phyloP scores from a whole-genome alignment of 1,140 invertebrate genomes.

The Drosophila repleta region DNA sequence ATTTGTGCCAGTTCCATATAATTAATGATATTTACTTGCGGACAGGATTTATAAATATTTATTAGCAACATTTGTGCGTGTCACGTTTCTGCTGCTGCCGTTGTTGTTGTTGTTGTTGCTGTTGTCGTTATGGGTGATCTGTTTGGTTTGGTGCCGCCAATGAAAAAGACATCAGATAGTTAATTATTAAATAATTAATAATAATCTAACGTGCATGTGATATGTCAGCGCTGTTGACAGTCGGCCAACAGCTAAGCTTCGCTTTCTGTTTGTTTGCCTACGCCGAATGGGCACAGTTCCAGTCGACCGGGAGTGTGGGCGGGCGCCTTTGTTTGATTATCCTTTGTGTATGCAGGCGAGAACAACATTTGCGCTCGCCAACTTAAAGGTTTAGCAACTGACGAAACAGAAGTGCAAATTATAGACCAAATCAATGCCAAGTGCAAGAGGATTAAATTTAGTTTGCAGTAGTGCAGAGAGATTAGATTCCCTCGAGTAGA shows the following conservation, averaged over 20 bases:
- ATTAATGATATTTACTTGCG: conserved; percentile 43
- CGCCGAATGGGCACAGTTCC: neutral
- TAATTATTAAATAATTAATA: conserved; percentile 53
- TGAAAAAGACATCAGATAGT: conserved; percentile 33
- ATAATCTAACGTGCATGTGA: conserved; percentile 44
- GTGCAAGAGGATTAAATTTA: no score
- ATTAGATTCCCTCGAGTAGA: neutral
- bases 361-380: no score
- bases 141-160: conserved; percentile 21
- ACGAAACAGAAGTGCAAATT: no score
- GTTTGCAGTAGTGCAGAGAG: neutral
- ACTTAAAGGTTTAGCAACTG: no score
- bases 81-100: conserved; percentile 3
- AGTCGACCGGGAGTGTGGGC: conserved; percentile 1
- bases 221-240: conserved; percentile 29
- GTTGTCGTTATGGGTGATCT: conserved; percentile 19
- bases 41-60: conserved; percentile 52
- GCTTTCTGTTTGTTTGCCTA: conserved; percentile 4
- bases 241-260: neutral
- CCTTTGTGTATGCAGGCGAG: no score
- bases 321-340: conserved; percentile 16
- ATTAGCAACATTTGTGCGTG: conserved; percentile 40
- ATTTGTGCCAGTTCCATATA: conserved; percentile 7
- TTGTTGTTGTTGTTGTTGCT: conserved; percentile 9
- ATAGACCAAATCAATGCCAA: no score